Percentiles rank a stretch among this genome's conserved stretches.
Conservation (phyloP, 2,888 invertebrate genomes). For the Tineola bisselliella region DNA sequence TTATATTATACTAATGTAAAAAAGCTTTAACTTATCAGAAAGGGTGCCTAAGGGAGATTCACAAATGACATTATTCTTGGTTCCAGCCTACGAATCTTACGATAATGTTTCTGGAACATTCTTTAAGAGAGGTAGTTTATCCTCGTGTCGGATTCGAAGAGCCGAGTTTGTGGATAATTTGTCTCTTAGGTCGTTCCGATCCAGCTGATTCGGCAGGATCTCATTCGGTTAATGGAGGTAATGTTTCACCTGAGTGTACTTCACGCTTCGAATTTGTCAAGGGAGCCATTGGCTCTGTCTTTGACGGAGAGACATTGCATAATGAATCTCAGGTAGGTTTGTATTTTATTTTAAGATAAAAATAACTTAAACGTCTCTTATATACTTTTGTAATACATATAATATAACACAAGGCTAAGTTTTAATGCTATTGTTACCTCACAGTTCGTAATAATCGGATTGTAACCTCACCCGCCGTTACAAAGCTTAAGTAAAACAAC, state of each 20-base stretch:
- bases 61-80: conserved; percentile 51
- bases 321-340: background rate
- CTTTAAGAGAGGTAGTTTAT: conserved; percentile 34
- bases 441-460: background rate
- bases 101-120: conserved; percentile 34
- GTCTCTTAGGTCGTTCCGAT: conserved; percentile 42
- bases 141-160: conserved; percentile 32
- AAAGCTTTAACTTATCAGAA: background rate
- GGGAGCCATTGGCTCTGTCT: conserved; percentile 17
- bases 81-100: conserved; percentile 30
- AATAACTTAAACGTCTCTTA: no score
- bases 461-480: background rate
- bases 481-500: background rate
- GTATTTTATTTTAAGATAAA: background rate
- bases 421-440: background rate
- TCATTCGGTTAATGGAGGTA: conserved; percentile 44
- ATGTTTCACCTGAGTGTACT: conserved; percentile 48
- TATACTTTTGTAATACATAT: no score
- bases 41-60: conserved; percentile 20
- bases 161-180: conserved; percentile 40
- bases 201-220: conserved; percentile 43
- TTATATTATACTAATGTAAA: background rate
- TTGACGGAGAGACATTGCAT: conserved; percentile 4
- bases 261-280: conserved; percentile 32
- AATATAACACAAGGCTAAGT: background rate